Evolutionary conservation across 2,113 vertebrate species (phyloP).

Genomic region (Callionymus lyra): DNA sequence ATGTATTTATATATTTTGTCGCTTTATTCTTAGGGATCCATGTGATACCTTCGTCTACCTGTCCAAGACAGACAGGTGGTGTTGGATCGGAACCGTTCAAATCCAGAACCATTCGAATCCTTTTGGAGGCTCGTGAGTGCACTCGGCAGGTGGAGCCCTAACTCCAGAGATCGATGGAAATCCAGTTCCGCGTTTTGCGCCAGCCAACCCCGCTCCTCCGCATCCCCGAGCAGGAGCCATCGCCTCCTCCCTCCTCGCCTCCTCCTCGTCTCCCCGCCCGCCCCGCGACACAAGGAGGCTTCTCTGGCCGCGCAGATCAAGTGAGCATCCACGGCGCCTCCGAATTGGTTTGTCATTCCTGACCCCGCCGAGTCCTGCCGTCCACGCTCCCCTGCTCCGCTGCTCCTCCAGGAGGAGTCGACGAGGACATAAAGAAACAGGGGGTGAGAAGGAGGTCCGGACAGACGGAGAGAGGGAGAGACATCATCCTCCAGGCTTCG

Average conservation of each 20-base stretch:
- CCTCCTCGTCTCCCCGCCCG: not conserved
- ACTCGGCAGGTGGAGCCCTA: slow-evolving; percentile 65
- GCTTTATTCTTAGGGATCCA: too few species aligned
- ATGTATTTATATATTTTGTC: too few species aligned
- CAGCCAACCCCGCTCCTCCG: slow-evolving; percentile 26
- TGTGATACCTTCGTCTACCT: too few species aligned
- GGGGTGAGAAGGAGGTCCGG: slow-evolving; percentile 9
- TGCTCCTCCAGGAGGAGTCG: slow-evolving; percentile 24
- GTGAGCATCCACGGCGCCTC: slow-evolving; percentile 52
- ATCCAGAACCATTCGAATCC: too few species aligned
- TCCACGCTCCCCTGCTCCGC: slow-evolving; percentile 36
- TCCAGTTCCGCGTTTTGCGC: slow-evolving; percentile 64
- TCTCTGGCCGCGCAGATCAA: slow-evolving; percentile 39
- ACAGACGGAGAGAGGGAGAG: slow-evolving; percentile 22
- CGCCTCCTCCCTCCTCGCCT: slow-evolving; percentile 14
- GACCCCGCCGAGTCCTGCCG: slow-evolving; percentile 34
- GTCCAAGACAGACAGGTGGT: too few species aligned
- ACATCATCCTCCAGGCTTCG: slow-evolving; percentile 33
- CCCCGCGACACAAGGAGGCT: slow-evolving; percentile 29
- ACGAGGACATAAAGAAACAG: slow-evolving; percentile 17
- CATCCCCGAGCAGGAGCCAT: slow-evolving; percentile 47
- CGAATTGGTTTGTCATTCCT: slow-evolving; percentile 66
- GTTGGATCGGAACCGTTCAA: too few species aligned
- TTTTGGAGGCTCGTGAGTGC: slow-evolving; percentile 12
- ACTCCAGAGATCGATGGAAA: slow-evolving; percentile 43